Percentiles rank a stretch among this genome's conserved stretches.
Conservation (phyloP, 2,797 vertebrate genomes). For the Enteromius unitaeniatus region DNA sequence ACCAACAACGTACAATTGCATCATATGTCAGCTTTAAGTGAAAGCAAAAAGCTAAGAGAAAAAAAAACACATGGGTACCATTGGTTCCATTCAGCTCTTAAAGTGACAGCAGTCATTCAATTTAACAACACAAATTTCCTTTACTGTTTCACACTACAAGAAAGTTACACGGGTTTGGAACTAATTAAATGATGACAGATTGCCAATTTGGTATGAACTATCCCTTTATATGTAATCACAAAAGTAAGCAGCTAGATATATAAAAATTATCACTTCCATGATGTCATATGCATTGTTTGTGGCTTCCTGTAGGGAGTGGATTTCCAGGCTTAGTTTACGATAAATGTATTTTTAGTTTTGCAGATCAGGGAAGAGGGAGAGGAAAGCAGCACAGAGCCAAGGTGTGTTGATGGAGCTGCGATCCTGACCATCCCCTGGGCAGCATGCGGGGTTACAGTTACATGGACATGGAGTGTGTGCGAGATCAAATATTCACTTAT, state of each 20-base stretch:
- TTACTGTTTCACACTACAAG: neutral
- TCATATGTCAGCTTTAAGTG: neutral
- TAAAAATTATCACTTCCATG: conserved; percentile 31
- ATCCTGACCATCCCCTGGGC: conserved; percentile 60
- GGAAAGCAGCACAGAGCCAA: conserved; percentile 35
- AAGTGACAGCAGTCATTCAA: neutral
- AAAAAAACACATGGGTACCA: neutral
- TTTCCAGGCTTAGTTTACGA: conserved; percentile 60
- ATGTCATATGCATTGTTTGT: conserved; percentile 51
- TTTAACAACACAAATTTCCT: neutral
- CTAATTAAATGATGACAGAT: neutral
- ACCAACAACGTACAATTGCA: too few species aligned
- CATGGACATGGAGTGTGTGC: conserved; percentile 54
- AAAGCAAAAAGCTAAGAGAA: neutral
- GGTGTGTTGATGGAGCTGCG: conserved; percentile 60
- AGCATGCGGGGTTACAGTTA: conserved; percentile 57
- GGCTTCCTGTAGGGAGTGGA: conserved; percentile 52
- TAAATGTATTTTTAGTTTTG: conserved; percentile 61
- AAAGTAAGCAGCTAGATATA: conserved; percentile 24
- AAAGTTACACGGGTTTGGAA: neutral
- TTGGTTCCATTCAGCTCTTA: neutral
- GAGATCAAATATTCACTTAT: conserved; percentile 62
- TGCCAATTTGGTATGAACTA: neutral
- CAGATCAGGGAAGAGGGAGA: conserved; percentile 39
- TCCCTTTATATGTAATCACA: conserved; percentile 8